These are phyloP conservation scores for Noctua janthina DNA, from an alignment of 2,888 invertebrate species.

Conservation along the genomic window DNA sequence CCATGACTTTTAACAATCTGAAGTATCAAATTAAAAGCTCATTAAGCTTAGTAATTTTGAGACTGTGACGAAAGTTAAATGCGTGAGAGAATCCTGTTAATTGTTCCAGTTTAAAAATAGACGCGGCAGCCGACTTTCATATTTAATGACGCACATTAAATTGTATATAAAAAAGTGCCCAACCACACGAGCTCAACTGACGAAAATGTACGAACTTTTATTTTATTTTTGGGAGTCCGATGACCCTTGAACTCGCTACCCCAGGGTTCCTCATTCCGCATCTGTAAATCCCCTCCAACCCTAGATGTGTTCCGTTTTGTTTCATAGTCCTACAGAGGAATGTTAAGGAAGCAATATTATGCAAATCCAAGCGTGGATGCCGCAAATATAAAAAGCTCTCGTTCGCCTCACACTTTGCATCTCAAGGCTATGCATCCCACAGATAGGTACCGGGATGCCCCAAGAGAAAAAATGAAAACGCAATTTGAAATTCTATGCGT, in stretches of 20 bases:
- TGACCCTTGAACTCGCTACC: conserved; percentile 51
- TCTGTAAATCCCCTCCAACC: conserved; percentile 65
- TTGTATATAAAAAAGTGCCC: conserved; percentile 37
- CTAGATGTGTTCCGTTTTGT: conserved; percentile 78
- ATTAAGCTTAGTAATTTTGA: conserved; percentile 29
- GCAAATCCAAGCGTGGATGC: conserved; percentile 88
- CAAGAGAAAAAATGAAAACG: conserved; percentile 88
- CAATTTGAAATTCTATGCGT: conserved; percentile 89
- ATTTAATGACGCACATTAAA: conserved; percentile 51
- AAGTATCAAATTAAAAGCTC: conserved; percentile 57
- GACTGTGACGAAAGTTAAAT: conserved; percentile 18
- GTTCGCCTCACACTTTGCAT: conserved; percentile 88
- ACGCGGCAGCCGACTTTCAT: conserved; percentile 32
- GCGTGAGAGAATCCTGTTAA: conserved; percentile 32
- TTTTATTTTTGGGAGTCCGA: conserved; percentile 50
- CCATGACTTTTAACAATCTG: conserved; percentile 60
- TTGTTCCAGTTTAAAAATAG: conserved; percentile 30
- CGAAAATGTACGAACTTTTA: conserved; percentile 52
- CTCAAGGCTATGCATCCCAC: conserved; percentile 89
- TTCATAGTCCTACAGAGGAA: conserved; percentile 83
- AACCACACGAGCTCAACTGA: conserved; percentile 34
- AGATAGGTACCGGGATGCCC: conserved; percentile 84
- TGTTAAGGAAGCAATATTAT: conserved; percentile 91
- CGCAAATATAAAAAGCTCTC: conserved; percentile 89
- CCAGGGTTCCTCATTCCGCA: conserved; percentile 52